These are phyloP conservation scores for Drosophila parvula DNA, from an alignment of 1,140 invertebrate genomes.

Conservation along the genomic window DNA sequence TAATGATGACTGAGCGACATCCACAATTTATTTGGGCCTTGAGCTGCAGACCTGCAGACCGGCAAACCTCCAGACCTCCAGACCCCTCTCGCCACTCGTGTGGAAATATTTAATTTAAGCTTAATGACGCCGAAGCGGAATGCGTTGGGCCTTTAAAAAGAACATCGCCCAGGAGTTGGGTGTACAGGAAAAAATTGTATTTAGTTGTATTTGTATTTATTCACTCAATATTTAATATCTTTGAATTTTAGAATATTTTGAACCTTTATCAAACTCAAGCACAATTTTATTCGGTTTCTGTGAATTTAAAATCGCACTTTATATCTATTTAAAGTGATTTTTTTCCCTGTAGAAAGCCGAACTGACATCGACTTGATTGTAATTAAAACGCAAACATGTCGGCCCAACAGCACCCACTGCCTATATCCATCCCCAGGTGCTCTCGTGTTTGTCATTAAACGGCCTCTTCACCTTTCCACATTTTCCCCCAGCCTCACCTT, in stretches of 20 bases:
- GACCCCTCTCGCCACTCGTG: slow-evolving; percentile 51
- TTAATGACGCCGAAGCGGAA: slow-evolving; percentile 75
- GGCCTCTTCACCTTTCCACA: slow-evolving; percentile 24
- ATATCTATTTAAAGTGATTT: not conserved
- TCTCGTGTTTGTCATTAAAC: slow-evolving; percentile 74
- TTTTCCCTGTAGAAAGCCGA: not conserved
- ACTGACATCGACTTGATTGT: slow-evolving; percentile 63
- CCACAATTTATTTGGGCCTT: slow-evolving; percentile 78
- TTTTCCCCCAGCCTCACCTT: not conserved
- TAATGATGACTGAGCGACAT: slow-evolving; percentile 81
- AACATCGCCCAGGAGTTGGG: slow-evolving; percentile 11
- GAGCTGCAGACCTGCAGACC: slow-evolving; percentile 22
- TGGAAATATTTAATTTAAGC: slow-evolving; percentile 82
- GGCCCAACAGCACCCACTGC: slow-evolving; percentile 6
- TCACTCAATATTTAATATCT: not conserved
- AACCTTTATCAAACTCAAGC: not conserved
- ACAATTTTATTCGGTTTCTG: not conserved
- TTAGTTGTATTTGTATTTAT: too few relatives aligned
- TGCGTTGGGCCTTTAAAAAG: slow-evolving; percentile 69
- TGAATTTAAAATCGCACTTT: not conserved
- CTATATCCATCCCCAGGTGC: slow-evolving; percentile 27
- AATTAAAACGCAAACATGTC: slow-evolving; percentile 77
- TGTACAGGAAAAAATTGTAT: not conserved
- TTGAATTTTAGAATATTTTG: rapidly evolving
- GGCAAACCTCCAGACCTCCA: slow-evolving; percentile 12